Percentiles rank a stretch among this genome's conserved stretches.
phyloP scores from a whole-genome alignment of 2,888 invertebrate species.

The Alviniconcha strummeri region DNA sequence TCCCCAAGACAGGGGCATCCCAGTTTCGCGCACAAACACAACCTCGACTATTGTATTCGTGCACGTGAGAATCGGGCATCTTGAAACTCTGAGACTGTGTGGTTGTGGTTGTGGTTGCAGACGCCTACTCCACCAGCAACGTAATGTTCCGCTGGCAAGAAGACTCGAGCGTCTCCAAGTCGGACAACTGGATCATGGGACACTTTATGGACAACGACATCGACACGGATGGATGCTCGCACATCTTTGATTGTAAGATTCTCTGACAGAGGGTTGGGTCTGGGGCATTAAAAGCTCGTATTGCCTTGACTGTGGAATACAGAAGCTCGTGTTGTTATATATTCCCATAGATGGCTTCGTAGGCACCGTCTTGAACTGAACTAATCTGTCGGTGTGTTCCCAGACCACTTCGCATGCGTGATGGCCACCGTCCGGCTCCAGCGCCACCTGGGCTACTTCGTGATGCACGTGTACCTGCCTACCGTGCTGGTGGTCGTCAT shows the following conservation, averaged over 20 bases:
- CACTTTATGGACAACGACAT: slow-evolving; percentile 25
- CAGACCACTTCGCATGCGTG: slow-evolving; percentile 39
- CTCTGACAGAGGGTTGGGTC: too few species aligned
- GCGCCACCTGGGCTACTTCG: slow-evolving; percentile 85
- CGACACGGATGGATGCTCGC: not conserved
- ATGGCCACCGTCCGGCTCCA: slow-evolving; percentile 82
- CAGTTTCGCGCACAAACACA: too few species aligned
- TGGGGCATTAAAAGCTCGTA: too few species aligned
- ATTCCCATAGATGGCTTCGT: too few species aligned
- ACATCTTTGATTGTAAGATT: slow-evolving; percentile 22
- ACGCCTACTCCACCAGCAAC: slow-evolving; percentile 28
- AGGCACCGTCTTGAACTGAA: too few species aligned
- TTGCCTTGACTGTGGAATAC: too few species aligned
- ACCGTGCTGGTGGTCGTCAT: slow-evolving; percentile 30
- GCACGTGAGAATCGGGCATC: not conserved
- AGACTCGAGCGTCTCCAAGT: slow-evolving; percentile 7
- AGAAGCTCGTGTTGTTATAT: too few species aligned
- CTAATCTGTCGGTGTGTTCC: not conserved
- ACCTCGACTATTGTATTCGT: not conserved
- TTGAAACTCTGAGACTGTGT: not conserved
- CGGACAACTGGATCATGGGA: slow-evolving; percentile 15
- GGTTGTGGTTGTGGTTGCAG: slow-evolving; percentile 5
- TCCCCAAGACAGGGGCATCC: too few species aligned
- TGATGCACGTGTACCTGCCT: slow-evolving; percentile 53
- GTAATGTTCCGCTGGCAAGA: slow-evolving; percentile 27